Evolutionary conservation across 2,113 vertebrate species (phyloP), one percentile per base, ranked within the genome.

Genomic region (Rhabdornis inornatus): DNA sequence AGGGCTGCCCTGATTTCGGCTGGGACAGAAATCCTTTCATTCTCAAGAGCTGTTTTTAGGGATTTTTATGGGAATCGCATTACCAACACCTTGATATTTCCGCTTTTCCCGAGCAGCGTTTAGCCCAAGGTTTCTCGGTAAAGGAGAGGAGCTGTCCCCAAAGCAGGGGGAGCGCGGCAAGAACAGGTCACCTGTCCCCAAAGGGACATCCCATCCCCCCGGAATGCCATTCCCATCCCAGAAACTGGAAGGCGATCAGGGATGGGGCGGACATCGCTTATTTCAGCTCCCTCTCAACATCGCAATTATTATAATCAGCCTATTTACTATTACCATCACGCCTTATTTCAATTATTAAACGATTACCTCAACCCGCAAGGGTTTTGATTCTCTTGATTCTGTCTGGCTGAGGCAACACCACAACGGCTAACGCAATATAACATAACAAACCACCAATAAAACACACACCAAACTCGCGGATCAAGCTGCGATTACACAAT

Each of bases 361-460:
- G 4, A 5, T 28, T 3, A 45, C 21, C 33, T n/a, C 52, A 23
- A 3, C 45, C 53, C 33, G 23, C 31, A 4, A 5, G 8, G 24
- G 10, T 9, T 50, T 49, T 6, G 14, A 31, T 27, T 31, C 16
- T 27, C 37, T 7, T 3, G 30, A 56, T 16, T 40, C 49, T 4
- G 9, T 4, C 28, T 1, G 75, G 28, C n/a, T 8, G 35, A 30
- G 40, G 35, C 19, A 37, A 22, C 65, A 14, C n/a, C 65, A 7
- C 49, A 47, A 53, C 4, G 4, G 4, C 14, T 3, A 25, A 21
- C 2, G 15, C 1, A 11, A 21, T 1, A 18, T 2, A 24, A 42
- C 0, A 4, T 0, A 35, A 3, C 0, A 49, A 70, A 21, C 13
- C 39, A 2, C 24, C 40, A 2, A 24, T 0, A n/a, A 6, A 53